phyloP scores from a whole-genome alignment of 2,888 invertebrate genomes.

The Zeuzera pyrina region DNA sequence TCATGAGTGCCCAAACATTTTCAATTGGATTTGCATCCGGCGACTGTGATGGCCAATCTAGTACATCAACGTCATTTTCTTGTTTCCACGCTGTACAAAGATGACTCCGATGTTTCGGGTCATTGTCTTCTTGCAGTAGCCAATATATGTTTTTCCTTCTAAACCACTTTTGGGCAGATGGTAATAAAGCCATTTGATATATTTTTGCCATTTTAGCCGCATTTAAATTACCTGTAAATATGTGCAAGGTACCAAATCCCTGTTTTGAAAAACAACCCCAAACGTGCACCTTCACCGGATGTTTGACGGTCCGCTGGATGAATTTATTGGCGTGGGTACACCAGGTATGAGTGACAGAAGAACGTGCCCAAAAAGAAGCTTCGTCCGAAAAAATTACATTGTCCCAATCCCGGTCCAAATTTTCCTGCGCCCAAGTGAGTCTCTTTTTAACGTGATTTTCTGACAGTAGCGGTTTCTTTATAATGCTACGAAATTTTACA shows the following conservation, averaged over 20 bases:
- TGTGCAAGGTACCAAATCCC: slow-evolving; percentile 5
- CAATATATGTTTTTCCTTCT: neutral
- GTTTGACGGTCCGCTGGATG: slow-evolving; percentile 10
- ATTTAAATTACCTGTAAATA: slow-evolving; percentile 8
- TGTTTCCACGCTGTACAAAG: slow-evolving; percentile 16
- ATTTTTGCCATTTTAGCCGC: slow-evolving; percentile 5
- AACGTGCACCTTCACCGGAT: slow-evolving; percentile 8
- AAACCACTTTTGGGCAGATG: slow-evolving; percentile 3
- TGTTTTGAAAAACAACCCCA: neutral
- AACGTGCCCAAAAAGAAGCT: slow-evolving; percentile 12
- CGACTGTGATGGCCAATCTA: slow-evolving; percentile 14
- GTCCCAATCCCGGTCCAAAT: slow-evolving; percentile 11
- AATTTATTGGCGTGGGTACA: slow-evolving; percentile 5
- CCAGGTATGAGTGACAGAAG: slow-evolving; percentile 9
- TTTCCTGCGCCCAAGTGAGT: slow-evolving; percentile 9
- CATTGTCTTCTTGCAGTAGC: slow-evolving; percentile 16
- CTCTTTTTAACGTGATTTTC: slow-evolving; percentile 7
- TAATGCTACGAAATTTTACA: neutral
- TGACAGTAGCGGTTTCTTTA: neutral
- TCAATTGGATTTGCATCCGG: slow-evolving; percentile 17
- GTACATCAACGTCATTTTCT: slow-evolving; percentile 14
- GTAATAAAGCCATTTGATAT: slow-evolving; percentile 4
- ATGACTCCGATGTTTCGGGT: slow-evolving; percentile 17
- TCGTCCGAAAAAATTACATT: slow-evolving; percentile 15
- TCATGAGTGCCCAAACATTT: slow-evolving; percentile 15